A percentile compares a stretch with the other conserved stretches of the same genome.
Conservation (phyloP, 2,888 invertebrate species). For the Dorcus parallelipipedus region DNA sequence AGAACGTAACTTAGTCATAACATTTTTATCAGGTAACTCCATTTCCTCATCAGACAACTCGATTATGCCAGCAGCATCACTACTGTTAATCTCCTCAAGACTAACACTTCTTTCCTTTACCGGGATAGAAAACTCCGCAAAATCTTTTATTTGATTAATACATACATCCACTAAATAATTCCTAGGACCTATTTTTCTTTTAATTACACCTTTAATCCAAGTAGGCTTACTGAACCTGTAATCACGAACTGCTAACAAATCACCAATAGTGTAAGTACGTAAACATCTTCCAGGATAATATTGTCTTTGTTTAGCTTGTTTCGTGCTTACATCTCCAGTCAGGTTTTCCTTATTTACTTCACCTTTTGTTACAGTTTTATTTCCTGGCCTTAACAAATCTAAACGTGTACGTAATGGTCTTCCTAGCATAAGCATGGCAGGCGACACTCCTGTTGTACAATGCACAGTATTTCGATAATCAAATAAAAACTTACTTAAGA, state of each 20-base stretch:
- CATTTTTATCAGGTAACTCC: no score
- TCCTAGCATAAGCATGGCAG: constrained; percentile 12
- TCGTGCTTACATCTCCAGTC: neutral
- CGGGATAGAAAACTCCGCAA: no score
- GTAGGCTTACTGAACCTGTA: neutral
- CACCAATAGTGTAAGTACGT: no score
- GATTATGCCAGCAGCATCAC: no score
- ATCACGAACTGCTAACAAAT: neutral
- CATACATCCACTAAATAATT: neutral
- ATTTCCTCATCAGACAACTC: no score
- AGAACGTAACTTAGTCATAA: no score
- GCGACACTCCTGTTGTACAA: constrained; percentile 10
- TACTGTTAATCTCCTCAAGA: no score
- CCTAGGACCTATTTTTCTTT: neutral
- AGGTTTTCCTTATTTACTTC: neutral
- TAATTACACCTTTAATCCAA: neutral
- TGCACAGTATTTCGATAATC: constrained; percentile 10
- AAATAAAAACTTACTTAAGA: constrained; percentile 15
- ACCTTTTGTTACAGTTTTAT: neutral
- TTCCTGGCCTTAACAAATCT: neutral
- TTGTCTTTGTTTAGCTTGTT: neutral
- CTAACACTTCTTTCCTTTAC: no score
- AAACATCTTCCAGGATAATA: neutral
- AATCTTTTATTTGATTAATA: neutral
- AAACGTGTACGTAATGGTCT: constrained; percentile 9